Base-by-base conservation (phyloP, 2,113 vertebrate genomes). In the Chelonoidis abingdonii region DNA sequence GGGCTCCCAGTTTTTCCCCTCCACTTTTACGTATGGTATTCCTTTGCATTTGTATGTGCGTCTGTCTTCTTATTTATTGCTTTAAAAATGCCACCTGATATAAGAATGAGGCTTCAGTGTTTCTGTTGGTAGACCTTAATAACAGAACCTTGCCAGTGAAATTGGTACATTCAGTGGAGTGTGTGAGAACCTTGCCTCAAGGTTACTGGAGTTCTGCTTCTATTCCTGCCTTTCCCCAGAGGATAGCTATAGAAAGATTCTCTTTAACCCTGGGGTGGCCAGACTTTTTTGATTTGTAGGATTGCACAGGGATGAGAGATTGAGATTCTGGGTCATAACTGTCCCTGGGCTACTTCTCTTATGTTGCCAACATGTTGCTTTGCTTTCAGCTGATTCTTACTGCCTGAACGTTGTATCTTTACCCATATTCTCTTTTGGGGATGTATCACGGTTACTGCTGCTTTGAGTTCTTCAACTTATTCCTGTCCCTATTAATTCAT, bases 161-260 rank as follows among this genome's bases (percentile, higher is more conserved):
- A 86, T 50, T 22, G 1, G 2, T 92, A 72, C 86, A 57, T 92
- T 82, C 78, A 19, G 62, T 87, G 92, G 29, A 93, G 57, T 56
- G 25, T 89, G 50, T 72, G 57, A 94, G 84, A 96, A 83, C 41
- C 49, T 95, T 86, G 82, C 87, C 90, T 85, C 69, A 84, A 96
- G 94, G 80, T 84, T 54, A 24, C 35, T 75, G 31, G 41, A 49
- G 16, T 89, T 84, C 31, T 78, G 86, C 81, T 97, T 97, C 89
- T 95, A 90, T 96, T 97, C 47, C 31, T 96, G 54, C 41, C 93
- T 97, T 90, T 93, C 93, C 81, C 89, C 86, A 27, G 72, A 95
- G 84, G 91, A 89, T 88, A 57, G 35, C 52, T 2, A 0, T 53
- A 85, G 10, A 62, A 24, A 78, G 80, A 53, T 54, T 83, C 5